Base-by-base conservation (phyloP, 2,888 invertebrate species). In the Perizoma affinitatum region DNA sequence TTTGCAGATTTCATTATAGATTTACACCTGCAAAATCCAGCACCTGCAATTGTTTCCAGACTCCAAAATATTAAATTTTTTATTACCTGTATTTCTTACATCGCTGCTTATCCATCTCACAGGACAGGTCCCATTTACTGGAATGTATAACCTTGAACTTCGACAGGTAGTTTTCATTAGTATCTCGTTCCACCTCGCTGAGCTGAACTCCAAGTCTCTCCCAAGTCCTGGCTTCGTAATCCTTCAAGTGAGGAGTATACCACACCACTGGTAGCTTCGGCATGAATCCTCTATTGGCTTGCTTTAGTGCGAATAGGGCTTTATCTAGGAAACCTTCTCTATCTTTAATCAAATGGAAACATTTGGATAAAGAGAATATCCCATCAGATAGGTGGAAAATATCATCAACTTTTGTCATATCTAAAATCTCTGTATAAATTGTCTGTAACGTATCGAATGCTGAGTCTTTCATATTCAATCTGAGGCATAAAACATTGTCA, bases 371-470 rank as follows among this genome's bases (percentile, higher is more conserved):
- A 52, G 94, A 96, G 46, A 96, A 96, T 68, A 95, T 93, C 68
- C 96, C 94, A 8, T 95, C 95, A n/a, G 97, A 97, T 57, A 97
- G 86, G 79, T 97, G 97, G 74, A 97, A 95, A 22, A 96, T 91
- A 74, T 97, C 97, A 2, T 94, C 94, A 36, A 96, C 94, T 38
- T 94, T 94, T 3, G 96, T 96, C 59, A 96, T 83, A 47, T 95
- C 94, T 52, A 96, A 78, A 43, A 97, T 92, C 71, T 96, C 96
- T 49, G 91, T 84, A 80, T 96, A 97, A 8, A 97, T 90, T 10
- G 93, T 94, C 75, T 95, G 95, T 6, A 96, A 82, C 35, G 95
- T 90, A 72, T 94, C 93, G 77, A 95, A 96, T 2, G 95, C 93
- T 62, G 95, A 90, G 72, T 96, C 95, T 63, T 94, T 93, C 44